Conservation (phyloP, 2,113 vertebrate genomes). For the Pseudopodoces humilis region DNA sequence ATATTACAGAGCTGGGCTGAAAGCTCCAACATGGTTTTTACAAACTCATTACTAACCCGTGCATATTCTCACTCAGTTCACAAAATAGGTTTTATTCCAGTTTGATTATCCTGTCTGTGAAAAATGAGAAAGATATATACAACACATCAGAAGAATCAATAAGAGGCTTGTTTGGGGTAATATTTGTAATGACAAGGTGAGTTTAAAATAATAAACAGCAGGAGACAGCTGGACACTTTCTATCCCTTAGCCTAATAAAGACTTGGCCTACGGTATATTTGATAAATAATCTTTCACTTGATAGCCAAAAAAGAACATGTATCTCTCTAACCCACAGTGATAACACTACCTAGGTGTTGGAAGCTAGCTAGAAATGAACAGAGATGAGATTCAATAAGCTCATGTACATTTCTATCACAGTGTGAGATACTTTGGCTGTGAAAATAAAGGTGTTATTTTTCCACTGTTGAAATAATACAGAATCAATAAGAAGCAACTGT, state of each 20-base stretch:
- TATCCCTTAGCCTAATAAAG: background rate
- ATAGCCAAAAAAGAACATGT: background rate
- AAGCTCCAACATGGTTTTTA: background rate
- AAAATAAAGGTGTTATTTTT: conserved; percentile 66
- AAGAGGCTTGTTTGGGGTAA: background rate
- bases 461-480: conserved; percentile 61
- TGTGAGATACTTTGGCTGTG: conserved; percentile 40
- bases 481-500: conserved; percentile 54
- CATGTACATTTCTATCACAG: conserved; percentile 60
- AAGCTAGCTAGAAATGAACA: conserved; percentile 38
- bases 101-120: background rate
- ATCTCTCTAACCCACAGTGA: conserved; percentile 14
- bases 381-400: conserved; percentile 46
- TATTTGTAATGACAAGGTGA: background rate
- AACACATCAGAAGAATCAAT: background rate
- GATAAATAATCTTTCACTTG: background rate
- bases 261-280: background rate
- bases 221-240: background rate
- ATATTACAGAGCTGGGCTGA: background rate
- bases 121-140: background rate
- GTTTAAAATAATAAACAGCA: conserved; percentile 1
- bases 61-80: background rate
- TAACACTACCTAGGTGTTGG: background rate
- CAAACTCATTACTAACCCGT: background rate
- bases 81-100: background rate